Percentiles rank a stretch among this genome's conserved stretches.
Evolutionary conservation across 2,888 invertebrate species (phyloP).

Genomic region (Lycophotia porphyrea): DNA sequence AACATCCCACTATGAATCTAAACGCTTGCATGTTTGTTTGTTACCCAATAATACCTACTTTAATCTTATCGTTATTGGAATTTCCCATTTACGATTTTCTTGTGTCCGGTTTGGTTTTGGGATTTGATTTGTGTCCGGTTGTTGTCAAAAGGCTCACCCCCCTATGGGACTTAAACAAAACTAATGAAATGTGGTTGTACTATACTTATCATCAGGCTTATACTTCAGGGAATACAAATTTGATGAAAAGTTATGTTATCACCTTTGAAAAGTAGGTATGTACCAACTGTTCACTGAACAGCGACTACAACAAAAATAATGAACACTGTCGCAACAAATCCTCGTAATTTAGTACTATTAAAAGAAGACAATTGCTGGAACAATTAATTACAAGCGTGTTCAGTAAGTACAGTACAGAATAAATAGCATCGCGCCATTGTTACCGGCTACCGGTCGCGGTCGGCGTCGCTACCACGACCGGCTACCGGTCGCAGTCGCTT

Average conservation of each 20-base stretch:
- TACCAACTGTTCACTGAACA: constrained; percentile 3
- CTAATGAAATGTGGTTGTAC: neutral
- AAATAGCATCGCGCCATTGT: constrained; percentile 62
- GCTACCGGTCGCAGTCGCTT: constrained; percentile 9
- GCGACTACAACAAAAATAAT: constrained; percentile 12
- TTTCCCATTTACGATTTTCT: neutral
- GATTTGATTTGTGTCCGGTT: neutral
- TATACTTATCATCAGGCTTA: neutral
- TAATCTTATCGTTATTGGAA: neutral
- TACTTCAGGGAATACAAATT: neutral
- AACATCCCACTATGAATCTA: constrained; percentile 4
- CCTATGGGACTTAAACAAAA: neutral
- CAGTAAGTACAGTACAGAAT: constrained; percentile 12
- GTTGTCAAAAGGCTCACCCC: neutral
- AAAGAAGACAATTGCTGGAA: constrained; percentile 51
- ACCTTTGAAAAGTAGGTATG: neutral
- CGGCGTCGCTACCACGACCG: constrained; percentile 7
- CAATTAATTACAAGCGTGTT: constrained; percentile 52
- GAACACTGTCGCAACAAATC: constrained; percentile 31
- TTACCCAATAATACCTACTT: constrained; percentile 1
- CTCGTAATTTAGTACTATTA: constrained; percentile 49
- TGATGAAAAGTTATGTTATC: neutral
- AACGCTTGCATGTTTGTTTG: constrained; percentile 15
- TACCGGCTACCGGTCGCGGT: constrained; percentile 42
- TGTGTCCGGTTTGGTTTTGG: too few species aligned